Base-by-base conservation (phyloP, 2,113 vertebrate species). In the Mobula birostris region DNA sequence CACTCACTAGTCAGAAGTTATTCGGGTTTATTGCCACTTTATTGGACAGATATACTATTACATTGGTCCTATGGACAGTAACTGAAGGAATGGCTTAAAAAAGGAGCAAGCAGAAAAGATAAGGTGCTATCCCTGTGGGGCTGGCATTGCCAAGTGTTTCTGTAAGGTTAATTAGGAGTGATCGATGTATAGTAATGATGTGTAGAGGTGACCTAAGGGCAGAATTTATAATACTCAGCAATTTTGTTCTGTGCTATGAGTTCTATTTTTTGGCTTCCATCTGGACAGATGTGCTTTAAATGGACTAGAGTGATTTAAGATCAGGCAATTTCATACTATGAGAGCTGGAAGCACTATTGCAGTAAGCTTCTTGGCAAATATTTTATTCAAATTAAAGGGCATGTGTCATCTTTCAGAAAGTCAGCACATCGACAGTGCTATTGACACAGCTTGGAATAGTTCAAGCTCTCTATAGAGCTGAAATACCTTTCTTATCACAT, bases 81-180 rank as follows among this genome's bases (percentile, higher is more conserved):
- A 76, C 6, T 29, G 11, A 93, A 56, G 36, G 21, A 74, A 74
- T 74, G 91, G 70, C 32, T 72, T 15, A 56, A 74, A 74, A 24
- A 74, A 11, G 17, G 70, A 74, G 68, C 91, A 29, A 48, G 14
- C 63, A 29, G 56, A 56, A 56, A 74, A 68, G 63, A 68, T 93
- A 72, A 93, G 70, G 70, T 93, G 61, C 91, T 56, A 56, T 48
- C 58, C 36, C 91, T 74, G 40, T 29, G 72, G 40, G 91, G 36
- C n/a, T 93, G 91, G 91, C 68, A 74, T 21, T 93, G 70, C 40
- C 70, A 56, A 93, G 70, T 74, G n/a, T 93, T 93, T 93, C 68
- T 74, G 19, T 76, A 93, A 56, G 91, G 91, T 74, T 76, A 93
- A 93, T 93, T 93, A 93, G 70, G 66, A 74, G 70, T 93, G 70